These are phyloP conservation scores for Azemiops feae DNA, from an alignment of 2,113 vertebrate genomes.

Conservation along the genomic window DNA sequence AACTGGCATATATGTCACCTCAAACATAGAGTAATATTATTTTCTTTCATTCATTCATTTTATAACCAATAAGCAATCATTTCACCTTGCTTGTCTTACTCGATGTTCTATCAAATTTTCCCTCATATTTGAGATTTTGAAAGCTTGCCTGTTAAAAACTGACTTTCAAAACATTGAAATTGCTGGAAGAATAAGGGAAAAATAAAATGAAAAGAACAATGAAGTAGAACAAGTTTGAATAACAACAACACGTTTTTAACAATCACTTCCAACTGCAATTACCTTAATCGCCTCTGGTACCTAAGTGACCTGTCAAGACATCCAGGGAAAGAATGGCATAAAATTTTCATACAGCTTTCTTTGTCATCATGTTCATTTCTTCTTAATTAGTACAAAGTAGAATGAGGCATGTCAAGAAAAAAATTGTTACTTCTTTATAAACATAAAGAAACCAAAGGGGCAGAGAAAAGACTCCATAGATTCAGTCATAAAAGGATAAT, in stretches of 20 bases:
- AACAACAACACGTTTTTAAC: constrained; percentile 51
- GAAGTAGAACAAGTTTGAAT: constrained; percentile 32
- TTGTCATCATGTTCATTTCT: constrained; percentile 23
- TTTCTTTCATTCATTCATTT: not conserved
- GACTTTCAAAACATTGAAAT: constrained; percentile 42
- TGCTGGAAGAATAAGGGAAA: constrained; percentile 14
- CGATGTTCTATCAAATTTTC: constrained; percentile 12
- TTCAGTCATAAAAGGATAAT: not conserved
- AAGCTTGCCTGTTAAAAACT: constrained; percentile 30
- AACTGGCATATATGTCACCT: not conserved
- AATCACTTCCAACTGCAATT: constrained; percentile 57
- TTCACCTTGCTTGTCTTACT: constrained; percentile 14
- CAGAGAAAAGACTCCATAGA: not conserved
- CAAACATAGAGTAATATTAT: not conserved
- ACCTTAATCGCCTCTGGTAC: constrained; percentile 45
- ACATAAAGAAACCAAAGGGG: not conserved
- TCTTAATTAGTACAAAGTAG: constrained; percentile 17
- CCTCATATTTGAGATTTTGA: constrained; percentile 47
- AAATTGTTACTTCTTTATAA: not conserved
- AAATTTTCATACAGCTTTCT: constrained; percentile 27
- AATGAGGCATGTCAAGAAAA: constrained; percentile 17
- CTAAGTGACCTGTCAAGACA: constrained; percentile 61
- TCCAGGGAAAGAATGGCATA: constrained; percentile 37
- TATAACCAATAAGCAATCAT: not conserved
- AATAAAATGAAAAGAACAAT: constrained; percentile 25